These are phyloP conservation scores for Cartodere bifasciata DNA, from an alignment of 2,888 invertebrate species.

Conservation along the genomic window DNA sequence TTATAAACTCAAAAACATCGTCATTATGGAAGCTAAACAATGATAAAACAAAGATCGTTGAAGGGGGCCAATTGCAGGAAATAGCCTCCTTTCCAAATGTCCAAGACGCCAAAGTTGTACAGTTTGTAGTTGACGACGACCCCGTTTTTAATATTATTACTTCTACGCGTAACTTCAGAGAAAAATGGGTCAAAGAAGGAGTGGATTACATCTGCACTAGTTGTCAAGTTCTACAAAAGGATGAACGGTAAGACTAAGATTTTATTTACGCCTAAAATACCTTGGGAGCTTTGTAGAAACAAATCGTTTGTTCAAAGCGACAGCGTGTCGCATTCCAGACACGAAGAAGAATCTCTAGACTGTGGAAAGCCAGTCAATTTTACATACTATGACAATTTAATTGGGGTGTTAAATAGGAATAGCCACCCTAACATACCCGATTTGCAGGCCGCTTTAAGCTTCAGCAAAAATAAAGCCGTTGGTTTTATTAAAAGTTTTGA, in stretches of 20 bases:
- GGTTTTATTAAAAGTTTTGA: slow-evolving; percentile 53
- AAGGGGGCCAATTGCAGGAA: slow-evolving; percentile 45
- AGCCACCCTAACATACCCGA: slow-evolving; percentile 76
- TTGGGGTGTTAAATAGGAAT: slow-evolving; percentile 71
- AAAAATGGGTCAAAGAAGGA: slow-evolving; percentile 54
- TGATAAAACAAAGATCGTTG: slow-evolving; percentile 63
- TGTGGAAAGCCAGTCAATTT: slow-evolving; percentile 79
- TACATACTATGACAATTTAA: slow-evolving; percentile 79
- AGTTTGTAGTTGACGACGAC: slow-evolving; percentile 44
- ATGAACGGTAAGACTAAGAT: slow-evolving; percentile 1
- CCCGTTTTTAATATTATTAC: slow-evolving; percentile 63
- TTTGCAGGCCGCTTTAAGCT: slow-evolving; percentile 67
- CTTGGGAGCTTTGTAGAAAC: slow-evolving; percentile 13
- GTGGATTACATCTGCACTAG: slow-evolving; percentile 51
- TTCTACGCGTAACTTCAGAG: slow-evolving; percentile 54
- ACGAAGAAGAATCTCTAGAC: slow-evolving; percentile 55
- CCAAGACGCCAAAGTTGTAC: slow-evolving; percentile 25
- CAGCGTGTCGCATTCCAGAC: no score
- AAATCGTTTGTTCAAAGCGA: slow-evolving; percentile 11
- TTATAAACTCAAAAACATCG: slow-evolving; percentile 69
- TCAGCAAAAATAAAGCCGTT: slow-evolving; percentile 53
- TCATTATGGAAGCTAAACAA: slow-evolving; percentile 71
- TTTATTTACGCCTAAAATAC: slow-evolving; percentile 28
- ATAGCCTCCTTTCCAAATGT: slow-evolving; percentile 31
- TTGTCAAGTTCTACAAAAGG: slow-evolving; percentile 37